A percentile compares a stretch with the other conserved stretches of the same genome.
Evolutionary conservation across 1,140 invertebrate species (phyloP).

Genomic region (Trypoxylus dichotomus): DNA sequence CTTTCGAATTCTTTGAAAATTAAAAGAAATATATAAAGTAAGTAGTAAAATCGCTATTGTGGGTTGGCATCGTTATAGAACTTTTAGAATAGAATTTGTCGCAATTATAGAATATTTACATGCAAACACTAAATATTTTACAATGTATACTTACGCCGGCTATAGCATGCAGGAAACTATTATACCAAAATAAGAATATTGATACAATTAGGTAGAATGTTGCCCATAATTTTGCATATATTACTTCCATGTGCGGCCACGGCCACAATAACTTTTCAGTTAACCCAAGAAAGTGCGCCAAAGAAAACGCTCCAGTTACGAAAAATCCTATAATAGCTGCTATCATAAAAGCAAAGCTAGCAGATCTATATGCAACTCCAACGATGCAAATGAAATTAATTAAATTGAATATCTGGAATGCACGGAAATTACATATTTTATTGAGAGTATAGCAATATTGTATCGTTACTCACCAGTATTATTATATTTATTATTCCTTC

Average conservation of each 20-base stretch:
- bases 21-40: too few species aligned
- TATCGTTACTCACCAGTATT: neutral
- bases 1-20: too few species aligned
- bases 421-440: neutral
- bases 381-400: neutral
- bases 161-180: neutral
- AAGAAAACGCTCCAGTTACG: neutral
- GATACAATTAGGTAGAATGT: neutral
- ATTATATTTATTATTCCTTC: neutral
- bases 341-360: neutral
- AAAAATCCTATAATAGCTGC: neutral
- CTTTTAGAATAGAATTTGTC: too few species aligned
- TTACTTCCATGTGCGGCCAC: neutral
- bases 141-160: neutral
- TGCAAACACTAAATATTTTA: too few species aligned
- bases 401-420: neutral
- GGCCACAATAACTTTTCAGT: neutral
- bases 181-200: neutral
- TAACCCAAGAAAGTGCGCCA: neutral
- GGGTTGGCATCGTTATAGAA: too few species aligned
- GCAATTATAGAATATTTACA: too few species aligned
- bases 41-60: too few species aligned
- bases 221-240: neutral
- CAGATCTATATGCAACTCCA: neutral
- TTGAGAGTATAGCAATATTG: neutral